A percentile compares a stretch with the other conserved stretches of the same genome.
Conservation (phyloP, 2,113 vertebrate species). For the Anser cygnoides region DNA sequence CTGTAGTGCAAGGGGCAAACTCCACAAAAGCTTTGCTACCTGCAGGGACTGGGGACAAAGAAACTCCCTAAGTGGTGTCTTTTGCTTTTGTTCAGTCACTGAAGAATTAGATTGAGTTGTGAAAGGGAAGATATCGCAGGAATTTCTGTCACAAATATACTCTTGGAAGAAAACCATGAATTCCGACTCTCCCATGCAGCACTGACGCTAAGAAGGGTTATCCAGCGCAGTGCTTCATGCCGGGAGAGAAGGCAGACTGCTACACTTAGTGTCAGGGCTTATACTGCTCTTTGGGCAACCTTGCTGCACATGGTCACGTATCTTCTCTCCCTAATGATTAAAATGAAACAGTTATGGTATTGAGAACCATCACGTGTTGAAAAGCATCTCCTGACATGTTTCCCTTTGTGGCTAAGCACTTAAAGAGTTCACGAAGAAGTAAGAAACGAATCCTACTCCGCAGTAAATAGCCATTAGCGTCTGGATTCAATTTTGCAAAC, state of each 20-base stretch:
- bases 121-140: neutral
- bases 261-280: neutral
- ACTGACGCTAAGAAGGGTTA: neutral
- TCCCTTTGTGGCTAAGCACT: neutral
- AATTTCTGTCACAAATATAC: neutral
- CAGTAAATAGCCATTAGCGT: neutral
- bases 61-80: neutral
- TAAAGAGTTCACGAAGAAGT: neutral
- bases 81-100: neutral
- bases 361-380: neutral
- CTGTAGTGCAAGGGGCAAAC: neutral
- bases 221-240: neutral
- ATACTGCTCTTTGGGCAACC: neutral
- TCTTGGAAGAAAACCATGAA: neutral
- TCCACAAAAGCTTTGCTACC: neutral
- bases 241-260: neutral
- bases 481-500: neutral
- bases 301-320: neutral
- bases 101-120: neutral
- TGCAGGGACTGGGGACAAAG: neutral
- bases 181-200: neutral
- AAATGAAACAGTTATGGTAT: neutral
- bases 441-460: fast-evolving
- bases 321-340: neutral
- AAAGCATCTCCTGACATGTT: neutral